Base-by-base conservation (phyloP, 2,113 vertebrate species). In the Eclectus roratus region DNA sequence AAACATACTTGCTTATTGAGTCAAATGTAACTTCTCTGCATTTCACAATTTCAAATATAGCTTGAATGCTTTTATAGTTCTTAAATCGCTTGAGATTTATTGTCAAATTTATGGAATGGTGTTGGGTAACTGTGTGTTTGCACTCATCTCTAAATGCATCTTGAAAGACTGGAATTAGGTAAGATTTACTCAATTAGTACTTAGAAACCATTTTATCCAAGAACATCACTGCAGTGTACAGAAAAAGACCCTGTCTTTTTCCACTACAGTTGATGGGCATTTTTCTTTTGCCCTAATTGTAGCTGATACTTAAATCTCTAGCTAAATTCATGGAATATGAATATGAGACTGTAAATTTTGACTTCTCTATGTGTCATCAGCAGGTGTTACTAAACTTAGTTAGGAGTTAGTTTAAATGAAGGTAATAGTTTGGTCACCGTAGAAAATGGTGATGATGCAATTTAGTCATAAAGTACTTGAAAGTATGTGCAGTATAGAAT, bases 401-500 rank as follows among this genome's bases (percentile, higher is more conserved):
- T 58, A 56, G 58, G 58, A 79, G 29, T 4, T 29, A 16, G 15
- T 58, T 79, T 50, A 68, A 80, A 49, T 73, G 49, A 60, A 85
- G 46, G 18, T 43, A 60, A 24, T 55, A 50, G 20, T 86, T 88
- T 23, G 55, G 15, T 92, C 11, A 35, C 9, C 10, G 7, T 10
- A 39, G 55, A 60, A 77, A 49, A 60, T 24, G 55, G 10, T 79
- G 49, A 23, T 25, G 10, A 18, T 50, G 13, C 2, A 1, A 16
- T 78, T 76, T 80, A 80, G 17, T 63, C 18, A 29, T 53, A 16
- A 64, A 82, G 52, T 47, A n/a, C 35, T 64, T 47, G 16, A 31
- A 91, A 72, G 43, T 18, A 29, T 0, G 0, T 44, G 23, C 31
- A 73, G 6, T 49, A 6, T 21, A 78, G 56, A 74, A 17, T 61